Conservation (phyloP, 2,113 vertebrate genomes). For the Hippocampus barbouri region DNA sequence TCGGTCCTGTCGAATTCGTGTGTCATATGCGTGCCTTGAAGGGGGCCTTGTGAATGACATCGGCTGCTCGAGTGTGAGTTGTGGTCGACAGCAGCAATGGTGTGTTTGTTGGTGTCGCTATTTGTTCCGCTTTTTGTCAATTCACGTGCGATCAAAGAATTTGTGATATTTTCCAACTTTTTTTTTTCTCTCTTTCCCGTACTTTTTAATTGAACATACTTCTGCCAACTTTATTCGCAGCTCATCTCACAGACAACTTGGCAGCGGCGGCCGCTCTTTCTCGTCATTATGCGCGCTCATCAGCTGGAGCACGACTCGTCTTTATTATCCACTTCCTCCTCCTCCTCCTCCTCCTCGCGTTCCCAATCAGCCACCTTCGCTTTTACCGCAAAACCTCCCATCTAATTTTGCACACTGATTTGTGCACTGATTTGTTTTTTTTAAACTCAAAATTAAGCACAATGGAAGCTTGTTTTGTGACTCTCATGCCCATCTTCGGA, state of each 20-base stretch:
- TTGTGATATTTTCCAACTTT: no score
- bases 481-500: not conserved
- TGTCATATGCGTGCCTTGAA: not conserved
- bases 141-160: no score
- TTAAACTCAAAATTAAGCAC: not conserved
- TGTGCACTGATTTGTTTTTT: not conserved
- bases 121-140: no score
- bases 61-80: no score
- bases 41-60: no score
- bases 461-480: no score
- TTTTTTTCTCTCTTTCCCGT: no score
- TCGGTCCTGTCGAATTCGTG: conserved; percentile 14
- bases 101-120: no score
- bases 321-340: conserved; percentile 59
- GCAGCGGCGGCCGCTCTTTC: conserved; percentile 30
- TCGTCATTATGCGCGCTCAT: conserved; percentile 55
- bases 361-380: conserved; percentile 54
- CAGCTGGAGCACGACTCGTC: conserved; percentile 63
- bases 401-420: not conserved
- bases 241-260: conserved; percentile 46
- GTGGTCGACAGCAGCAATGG: no score
- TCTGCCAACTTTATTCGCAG: conserved; percentile 15
- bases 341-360: conserved; percentile 39
- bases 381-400: conserved; percentile 30
- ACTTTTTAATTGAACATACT: conserved; percentile 15